Evolutionary conservation across 2,888 invertebrate species (phyloP), one percentile per base, ranked within the genome.

Genomic region (Drosophila demipolita): DNA sequence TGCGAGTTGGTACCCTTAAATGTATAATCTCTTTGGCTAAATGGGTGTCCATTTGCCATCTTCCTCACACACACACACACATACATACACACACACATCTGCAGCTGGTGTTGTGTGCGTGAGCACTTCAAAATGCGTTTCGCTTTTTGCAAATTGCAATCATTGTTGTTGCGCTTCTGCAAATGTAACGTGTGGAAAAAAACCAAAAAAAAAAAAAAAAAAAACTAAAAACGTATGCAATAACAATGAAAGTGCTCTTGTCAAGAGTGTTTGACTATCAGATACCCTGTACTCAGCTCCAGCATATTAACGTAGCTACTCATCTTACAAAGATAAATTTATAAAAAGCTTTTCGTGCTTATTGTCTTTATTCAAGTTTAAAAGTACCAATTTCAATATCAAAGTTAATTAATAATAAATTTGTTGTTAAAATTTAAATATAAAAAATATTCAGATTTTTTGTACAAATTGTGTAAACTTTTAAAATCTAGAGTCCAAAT

Each of bases 111-210:
- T 15, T 59, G 69, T 66, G 50, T 66, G 59, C 35, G 53, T 62
- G 57, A 66, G 71, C 76, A 84, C 76, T 75, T 72, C 70, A 70
- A 74, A 75, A 77, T 85, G 71, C 76, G 78, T 75, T 76, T 70
- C 75, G 72, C 85, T 81, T 82, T 80, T 84, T 70, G 69, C 75
- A 75, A 87, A 77, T 79, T 83, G 87, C 79, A 87, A 87, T 81
- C 87, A 84, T 87, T 85, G 83, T 78, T 78, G 75, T 68, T 67
- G 61, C 68, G 42, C 26, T 33, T 53, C 55, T 62, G 66, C 50
- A 48, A 75, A 66, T 57, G 60, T 36, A 50, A 35, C 55, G 55
- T 42, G 40, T 65, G 57, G 66, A 57, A 76, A 45, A 40, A 48
- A 58, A 75, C 66, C 60, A 32, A 65, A 73, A 49, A 58, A 57